Evolutionary conservation across 2,113 vertebrate species (phyloP).

Genomic region (Podilymbus podiceps): DNA sequence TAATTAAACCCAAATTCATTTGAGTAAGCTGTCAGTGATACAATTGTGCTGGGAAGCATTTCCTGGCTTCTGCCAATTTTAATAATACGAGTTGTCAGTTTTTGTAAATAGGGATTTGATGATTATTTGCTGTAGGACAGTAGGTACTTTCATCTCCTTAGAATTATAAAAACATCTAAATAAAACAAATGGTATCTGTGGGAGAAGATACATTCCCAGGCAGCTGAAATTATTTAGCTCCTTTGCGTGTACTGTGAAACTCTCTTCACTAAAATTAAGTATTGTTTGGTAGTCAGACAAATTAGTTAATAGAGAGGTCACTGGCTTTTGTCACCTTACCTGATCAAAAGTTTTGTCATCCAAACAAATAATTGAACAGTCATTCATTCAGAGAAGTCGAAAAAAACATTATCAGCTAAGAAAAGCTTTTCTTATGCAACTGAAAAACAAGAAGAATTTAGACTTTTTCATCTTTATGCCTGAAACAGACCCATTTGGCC

Average conservation of each 20-base stretch:
- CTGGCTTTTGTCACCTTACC: not conserved
- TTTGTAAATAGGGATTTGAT: conserved; percentile 30
- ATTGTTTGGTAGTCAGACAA: not conserved
- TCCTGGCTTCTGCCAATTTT: conserved; percentile 28
- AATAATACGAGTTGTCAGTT: conserved; percentile 29
- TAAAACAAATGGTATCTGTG: not conserved
- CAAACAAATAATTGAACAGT: not conserved
- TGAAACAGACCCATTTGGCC: not conserved
- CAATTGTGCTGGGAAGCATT: conserved; percentile 21
- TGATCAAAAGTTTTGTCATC: not conserved
- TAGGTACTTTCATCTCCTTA: conserved; percentile 10
- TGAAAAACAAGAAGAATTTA: not conserved
- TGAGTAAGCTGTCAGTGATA: conserved; percentile 45
- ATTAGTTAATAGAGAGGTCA: not conserved
- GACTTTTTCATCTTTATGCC: not conserved
- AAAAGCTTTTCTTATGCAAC: not conserved
- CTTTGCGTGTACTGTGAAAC: not conserved
- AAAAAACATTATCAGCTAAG: not conserved
- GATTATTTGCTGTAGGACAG: conserved; percentile 18
- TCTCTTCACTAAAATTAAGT: not conserved
- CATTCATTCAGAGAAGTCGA: not conserved
- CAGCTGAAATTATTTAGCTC: not conserved
- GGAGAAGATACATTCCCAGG: not conserved
- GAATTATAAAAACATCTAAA: conserved; percentile 18
- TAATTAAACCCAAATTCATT: conserved; percentile 57